phyloP scores from a whole-genome alignment of 2,888 invertebrate genomes.

The Agonopterix arenella region DNA sequence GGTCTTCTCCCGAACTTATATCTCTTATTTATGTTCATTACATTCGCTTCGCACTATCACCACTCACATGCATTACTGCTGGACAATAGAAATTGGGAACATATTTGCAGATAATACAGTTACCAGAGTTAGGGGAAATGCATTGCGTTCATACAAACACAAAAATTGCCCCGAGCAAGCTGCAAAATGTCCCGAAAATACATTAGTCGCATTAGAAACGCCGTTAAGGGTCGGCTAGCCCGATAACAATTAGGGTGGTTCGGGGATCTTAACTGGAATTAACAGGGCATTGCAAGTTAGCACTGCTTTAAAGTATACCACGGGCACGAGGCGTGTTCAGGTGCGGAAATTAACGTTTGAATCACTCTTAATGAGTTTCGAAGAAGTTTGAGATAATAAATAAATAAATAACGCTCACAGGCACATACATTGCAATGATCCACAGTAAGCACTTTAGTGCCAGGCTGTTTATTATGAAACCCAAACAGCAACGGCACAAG shows the following conservation, averaged over 20 bases:
- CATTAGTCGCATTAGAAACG: conserved; percentile 74
- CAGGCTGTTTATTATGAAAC: too few relatives aligned
- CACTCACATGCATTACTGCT: conserved; percentile 43
- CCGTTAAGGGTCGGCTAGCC: conserved; percentile 65
- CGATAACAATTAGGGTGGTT: conserved; percentile 75
- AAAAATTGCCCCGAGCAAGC: conserved; percentile 72
- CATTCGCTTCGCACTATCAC: conserved; percentile 38
- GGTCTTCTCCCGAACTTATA: conserved; percentile 33
- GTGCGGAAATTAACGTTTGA: too few relatives aligned
- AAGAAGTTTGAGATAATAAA: too few relatives aligned
- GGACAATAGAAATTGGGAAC: conserved; percentile 74
- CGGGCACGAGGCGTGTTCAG: too few relatives aligned
- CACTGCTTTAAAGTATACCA: conserved; percentile 44
- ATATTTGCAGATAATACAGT: conserved; percentile 74
- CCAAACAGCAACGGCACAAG: too few relatives aligned
- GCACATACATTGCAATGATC: too few relatives aligned
- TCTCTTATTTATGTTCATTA: conserved; percentile 67
- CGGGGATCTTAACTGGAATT: conserved; percentile 67
- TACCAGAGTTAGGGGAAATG: conserved; percentile 52
- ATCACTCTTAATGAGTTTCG: too few relatives aligned
- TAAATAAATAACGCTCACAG: too few relatives aligned
- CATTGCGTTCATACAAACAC: conserved; percentile 63
- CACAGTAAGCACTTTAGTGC: too few relatives aligned
- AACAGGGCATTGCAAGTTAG: conserved; percentile 57
- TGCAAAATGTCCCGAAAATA: conserved; percentile 76